Conservation (phyloP, 2,797 vertebrate genomes). For the Lacerta bilineata region DNA sequence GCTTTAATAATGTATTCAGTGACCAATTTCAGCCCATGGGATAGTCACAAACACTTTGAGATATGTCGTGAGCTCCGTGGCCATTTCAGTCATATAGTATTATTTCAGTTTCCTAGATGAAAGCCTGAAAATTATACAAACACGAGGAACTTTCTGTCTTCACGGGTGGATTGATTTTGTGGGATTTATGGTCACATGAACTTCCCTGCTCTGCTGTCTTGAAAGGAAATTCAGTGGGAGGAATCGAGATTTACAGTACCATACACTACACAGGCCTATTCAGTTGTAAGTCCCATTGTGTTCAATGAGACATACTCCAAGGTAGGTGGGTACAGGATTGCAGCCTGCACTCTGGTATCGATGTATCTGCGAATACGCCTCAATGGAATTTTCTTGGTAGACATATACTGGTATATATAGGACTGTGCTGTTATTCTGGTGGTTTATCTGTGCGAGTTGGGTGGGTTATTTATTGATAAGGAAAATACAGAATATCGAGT, state of each 20-base stretch:
- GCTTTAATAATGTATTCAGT: conserved; percentile 18
- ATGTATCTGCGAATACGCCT: background rate
- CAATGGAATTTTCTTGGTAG: background rate
- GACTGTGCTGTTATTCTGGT: background rate
- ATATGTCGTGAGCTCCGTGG: background rate
- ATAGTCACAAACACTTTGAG: background rate
- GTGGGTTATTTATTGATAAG: background rate
- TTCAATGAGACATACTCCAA: background rate
- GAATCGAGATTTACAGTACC: background rate
- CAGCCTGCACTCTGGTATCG: background rate
- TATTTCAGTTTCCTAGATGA: conserved; percentile 22
- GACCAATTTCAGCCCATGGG: conserved; percentile 5
- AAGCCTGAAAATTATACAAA: conserved; percentile 4
- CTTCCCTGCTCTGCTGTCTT: conserved; percentile 4
- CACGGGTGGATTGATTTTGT: background rate
- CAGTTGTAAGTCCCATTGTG: background rate
- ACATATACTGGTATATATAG: background rate
- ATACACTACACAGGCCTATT: background rate
- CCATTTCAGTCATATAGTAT: conserved; percentile 2
- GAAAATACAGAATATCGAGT: background rate
- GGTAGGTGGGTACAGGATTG: background rate
- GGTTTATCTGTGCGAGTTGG: too few species aligned
- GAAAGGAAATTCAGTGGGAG: conserved; percentile 2
- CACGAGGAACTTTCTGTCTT: background rate
- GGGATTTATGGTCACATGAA: background rate